Base-by-base conservation (phyloP, 2,888 invertebrate species). In the Atethmia centrago region DNA sequence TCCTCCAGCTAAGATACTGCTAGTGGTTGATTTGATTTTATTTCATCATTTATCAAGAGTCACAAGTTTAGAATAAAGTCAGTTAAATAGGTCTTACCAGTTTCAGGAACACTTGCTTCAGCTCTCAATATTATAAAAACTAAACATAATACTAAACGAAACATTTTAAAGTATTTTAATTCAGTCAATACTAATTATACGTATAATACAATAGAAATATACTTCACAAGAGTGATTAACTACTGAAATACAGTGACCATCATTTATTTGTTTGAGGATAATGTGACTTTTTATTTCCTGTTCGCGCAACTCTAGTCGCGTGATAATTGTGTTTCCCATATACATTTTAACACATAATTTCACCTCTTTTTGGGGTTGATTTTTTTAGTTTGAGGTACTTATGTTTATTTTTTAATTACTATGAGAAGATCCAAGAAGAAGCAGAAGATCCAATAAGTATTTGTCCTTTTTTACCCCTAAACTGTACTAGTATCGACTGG, bases 111-210 rank as follows among this genome's bases (percentile, higher is more conserved):
- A 5, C 21, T 45, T 9, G 25, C 31, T 55, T 55, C 55, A 45
- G 31, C 53, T 16, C 16, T 25, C 19, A 45, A 55, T 55, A 66
- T 45, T 25, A 55, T 53, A 12, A 67, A 67, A 67, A 55, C n/a
- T 36, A 21, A 36, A 25, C 3, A 45, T 31, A 45, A 16, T 10
- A 55, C 0, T 12, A 31, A 25, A 55, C 10, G 7, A 55, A 45
- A 67, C 71, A 71, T 71, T 55, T 64, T 53, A 0, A 12, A n/a
- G 2, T 14, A 42, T 28, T 42, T 28, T 53, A 28, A 42, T 53
- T 25, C 36, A 21, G 0, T 49, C 16, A 8, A 12, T n/a, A 28
- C 14, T 25, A 25, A 55, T 45, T 19, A 36, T 16, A 19, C 3
- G 28, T 28, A 1, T 51, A 49, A 9, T 45, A 1, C 5, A 19